Percentiles rank a stretch among this genome's conserved stretches.
Conservation (phyloP, 2,888 invertebrate genomes). For the Noctua fimbriata region DNA sequence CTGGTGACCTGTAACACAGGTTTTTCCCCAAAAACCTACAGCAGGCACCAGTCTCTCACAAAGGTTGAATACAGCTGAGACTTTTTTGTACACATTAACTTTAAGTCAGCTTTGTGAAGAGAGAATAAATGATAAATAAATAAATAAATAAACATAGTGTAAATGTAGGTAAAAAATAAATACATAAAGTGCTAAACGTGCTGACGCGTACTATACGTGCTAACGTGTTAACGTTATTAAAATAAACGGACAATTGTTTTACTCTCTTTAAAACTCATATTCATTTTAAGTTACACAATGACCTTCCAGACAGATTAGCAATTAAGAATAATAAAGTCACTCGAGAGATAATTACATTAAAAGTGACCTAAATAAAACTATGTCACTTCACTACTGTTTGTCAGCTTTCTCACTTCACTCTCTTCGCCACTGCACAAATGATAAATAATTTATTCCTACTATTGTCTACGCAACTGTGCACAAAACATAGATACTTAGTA, state of each 20-base stretch:
- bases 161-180: background rate
- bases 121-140: too few species aligned
- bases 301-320: constrained; percentile 8
- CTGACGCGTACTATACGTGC: background rate
- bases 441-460: constrained; percentile 10
- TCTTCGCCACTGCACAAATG: constrained; percentile 3
- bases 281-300: background rate
- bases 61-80: too few species aligned
- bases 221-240: background rate
- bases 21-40: too few species aligned
- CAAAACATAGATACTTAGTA: background rate
- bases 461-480: background rate
- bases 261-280: constrained; percentile 6
- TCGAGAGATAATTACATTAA: background rate
- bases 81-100: too few species aligned
- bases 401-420: constrained; percentile 26
- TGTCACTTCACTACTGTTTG: constrained; percentile 6
- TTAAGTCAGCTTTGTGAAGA: too few species aligned
- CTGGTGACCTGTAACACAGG: too few species aligned
- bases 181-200: background rate
- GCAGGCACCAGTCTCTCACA: too few species aligned
- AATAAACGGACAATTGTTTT: background rate
- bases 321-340: constrained; percentile 12
- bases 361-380: constrained; percentile 14
- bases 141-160: too few species aligned